Evolutionary conservation across 2,113 vertebrate species (phyloP).

Genomic region (Cisticola juncidis): DNA sequence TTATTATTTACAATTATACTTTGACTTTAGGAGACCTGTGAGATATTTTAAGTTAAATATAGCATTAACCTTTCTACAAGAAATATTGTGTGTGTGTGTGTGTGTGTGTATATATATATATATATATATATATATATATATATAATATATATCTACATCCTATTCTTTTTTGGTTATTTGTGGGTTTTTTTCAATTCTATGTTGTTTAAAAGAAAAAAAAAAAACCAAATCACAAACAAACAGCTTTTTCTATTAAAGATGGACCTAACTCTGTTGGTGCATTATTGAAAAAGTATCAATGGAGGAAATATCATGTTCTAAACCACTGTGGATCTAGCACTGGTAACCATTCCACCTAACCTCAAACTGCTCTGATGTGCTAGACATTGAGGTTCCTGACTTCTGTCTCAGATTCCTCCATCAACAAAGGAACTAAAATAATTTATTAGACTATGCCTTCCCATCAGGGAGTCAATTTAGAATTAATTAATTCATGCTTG

Average conservation of each 20-base stretch:
- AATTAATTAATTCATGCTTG: slow-evolving; percentile 7
- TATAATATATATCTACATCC: background rate
- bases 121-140: too few species aligned
- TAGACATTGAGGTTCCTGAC: background rate
- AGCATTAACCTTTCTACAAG: background rate
- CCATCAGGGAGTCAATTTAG: background rate
- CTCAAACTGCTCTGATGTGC: background rate
- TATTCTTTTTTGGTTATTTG: background rate
- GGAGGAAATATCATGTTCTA: background rate
- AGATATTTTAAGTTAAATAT: background rate
- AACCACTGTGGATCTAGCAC: background rate
- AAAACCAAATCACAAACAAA: background rate
- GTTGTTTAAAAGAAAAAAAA: background rate
- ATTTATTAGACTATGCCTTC: background rate
- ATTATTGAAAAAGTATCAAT: background rate
- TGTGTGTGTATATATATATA: background rate
- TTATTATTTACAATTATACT: background rate
- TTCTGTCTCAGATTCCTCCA: background rate
- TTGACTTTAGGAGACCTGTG: background rate
- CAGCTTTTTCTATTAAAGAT: background rate
- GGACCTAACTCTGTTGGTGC: background rate
- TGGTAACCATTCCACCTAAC: background rate
- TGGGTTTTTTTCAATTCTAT: background rate
- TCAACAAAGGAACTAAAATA: background rate
- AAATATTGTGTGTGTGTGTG: background rate